phyloP scores from a whole-genome alignment of 2,797 vertebrate genomes.

The Anableps anableps region DNA sequence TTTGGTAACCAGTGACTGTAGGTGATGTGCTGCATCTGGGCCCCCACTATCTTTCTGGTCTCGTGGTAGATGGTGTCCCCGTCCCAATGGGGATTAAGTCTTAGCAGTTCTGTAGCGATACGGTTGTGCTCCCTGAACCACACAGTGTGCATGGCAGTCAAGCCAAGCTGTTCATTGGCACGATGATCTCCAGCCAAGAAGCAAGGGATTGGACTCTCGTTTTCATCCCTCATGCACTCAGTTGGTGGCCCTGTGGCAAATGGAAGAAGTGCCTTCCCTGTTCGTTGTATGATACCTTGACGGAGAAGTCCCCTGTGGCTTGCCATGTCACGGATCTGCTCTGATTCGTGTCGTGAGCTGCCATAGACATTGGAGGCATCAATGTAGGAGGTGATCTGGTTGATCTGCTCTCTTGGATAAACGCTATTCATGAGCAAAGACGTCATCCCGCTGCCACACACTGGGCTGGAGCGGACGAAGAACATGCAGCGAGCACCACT shows the following conservation, averaged over 20 bases:
- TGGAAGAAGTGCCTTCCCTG: slow-evolving; percentile 94
- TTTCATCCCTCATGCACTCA: slow-evolving; percentile 97
- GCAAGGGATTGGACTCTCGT: slow-evolving; percentile 97
- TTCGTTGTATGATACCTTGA: slow-evolving; percentile 95
- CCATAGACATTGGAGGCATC: slow-evolving; percentile 98
- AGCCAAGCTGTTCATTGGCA: slow-evolving; percentile 94
- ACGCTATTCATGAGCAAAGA: slow-evolving; percentile 99
- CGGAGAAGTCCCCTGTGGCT: slow-evolving; percentile 95
- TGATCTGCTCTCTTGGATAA: slow-evolving; percentile 96
- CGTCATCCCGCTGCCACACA: slow-evolving; percentile 98
- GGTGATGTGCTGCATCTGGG: slow-evolving; percentile 98
- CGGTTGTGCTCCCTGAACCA: slow-evolving; percentile 99
- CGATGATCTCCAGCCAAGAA: slow-evolving; percentile 97
- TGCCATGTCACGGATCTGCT: slow-evolving; percentile 91
- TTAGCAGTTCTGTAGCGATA: slow-evolving; percentile 90
- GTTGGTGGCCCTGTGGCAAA: slow-evolving; percentile 96
- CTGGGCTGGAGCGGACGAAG: slow-evolving; percentile 95
- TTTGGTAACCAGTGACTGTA: slow-evolving; percentile 97
- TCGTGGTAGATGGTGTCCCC: slow-evolving; percentile 98
- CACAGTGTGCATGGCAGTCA: slow-evolving; percentile 96
- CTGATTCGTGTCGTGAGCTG: slow-evolving; percentile 90
- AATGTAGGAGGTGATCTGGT: slow-evolving; percentile 96
- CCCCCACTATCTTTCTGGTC: slow-evolving; percentile 94
- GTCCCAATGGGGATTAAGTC: slow-evolving; percentile 97
- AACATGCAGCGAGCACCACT: slow-evolving; percentile 95